Conservation (phyloP, 2,113 vertebrate species). For the Silurus asotus region DNA sequence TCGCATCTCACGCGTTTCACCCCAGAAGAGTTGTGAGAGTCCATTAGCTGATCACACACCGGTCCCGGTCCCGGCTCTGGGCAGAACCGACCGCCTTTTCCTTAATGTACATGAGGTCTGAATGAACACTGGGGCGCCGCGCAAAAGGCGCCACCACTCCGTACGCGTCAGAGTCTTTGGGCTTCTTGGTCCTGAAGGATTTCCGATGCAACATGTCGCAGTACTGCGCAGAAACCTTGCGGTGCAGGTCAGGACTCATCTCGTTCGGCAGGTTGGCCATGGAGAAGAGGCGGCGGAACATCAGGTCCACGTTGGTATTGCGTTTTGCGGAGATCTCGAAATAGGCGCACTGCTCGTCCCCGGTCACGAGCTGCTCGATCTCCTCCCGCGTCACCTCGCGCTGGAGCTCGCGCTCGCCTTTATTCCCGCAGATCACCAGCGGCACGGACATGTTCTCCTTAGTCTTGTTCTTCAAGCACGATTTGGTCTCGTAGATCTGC, state of each 20-base stretch:
- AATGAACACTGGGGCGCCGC: conserved; percentile 93
- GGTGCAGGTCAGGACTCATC: conserved; percentile 97
- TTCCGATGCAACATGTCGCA: conserved; percentile 90
- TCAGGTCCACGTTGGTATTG: conserved; percentile 93
- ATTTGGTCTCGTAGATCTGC: conserved; percentile 96
- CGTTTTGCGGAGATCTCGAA: conserved; percentile 96
- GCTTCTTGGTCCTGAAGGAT: conserved; percentile 73
- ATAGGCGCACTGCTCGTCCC: conserved; percentile 88
- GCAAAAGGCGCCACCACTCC: conserved; percentile 92
- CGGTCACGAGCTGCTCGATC: conserved; percentile 84
- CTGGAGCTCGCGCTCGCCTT: conserved; percentile 87
- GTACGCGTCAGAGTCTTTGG: conserved; percentile 79
- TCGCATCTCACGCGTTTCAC: neutral
- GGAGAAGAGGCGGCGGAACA: conserved; percentile 92
- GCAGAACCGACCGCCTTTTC: conserved; percentile 87
- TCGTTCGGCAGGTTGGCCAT: conserved; percentile 95
- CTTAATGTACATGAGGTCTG: conserved; percentile 96
- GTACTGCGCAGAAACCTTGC: conserved; percentile 91
- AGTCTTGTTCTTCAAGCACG: conserved; percentile 93
- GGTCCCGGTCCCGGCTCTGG: conserved; percentile 72
- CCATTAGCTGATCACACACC: conserved; percentile 88
- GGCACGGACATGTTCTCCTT: conserved; percentile 92
- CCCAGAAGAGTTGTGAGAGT: neutral
- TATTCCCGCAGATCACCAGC: conserved; percentile 96
- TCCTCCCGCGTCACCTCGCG: conserved; percentile 85